phyloP scores from a whole-genome alignment of 2,888 invertebrate species.

The Sinopyrophorus schimmeli region DNA sequence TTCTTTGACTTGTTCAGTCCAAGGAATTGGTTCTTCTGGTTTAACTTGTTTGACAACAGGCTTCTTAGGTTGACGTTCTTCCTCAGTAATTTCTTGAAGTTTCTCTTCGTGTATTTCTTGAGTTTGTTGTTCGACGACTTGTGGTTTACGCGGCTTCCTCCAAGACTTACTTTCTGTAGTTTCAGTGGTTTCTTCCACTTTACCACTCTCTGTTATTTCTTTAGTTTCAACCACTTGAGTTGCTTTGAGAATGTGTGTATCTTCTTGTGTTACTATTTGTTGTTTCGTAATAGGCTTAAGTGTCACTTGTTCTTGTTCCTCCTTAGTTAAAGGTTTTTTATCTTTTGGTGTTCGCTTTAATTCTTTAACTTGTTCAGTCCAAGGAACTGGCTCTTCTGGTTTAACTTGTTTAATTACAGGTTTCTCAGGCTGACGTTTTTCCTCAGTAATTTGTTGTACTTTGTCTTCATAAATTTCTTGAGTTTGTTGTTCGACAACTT shows the following conservation, averaged over 20 bases:
- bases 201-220: too few species aligned
- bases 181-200: constrained; percentile 29
- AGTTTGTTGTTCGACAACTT: constrained; percentile 11
- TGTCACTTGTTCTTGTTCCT: constrained; percentile 40
- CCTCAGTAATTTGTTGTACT: neutral
- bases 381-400: constrained; percentile 46
- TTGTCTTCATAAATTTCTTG: constrained; percentile 10
- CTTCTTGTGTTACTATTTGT: constrained; percentile 3
- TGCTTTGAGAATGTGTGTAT: too few species aligned
- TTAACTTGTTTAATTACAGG: constrained; percentile 21
- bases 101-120: constrained; percentile 16
- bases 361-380: constrained; percentile 64
- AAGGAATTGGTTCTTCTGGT: constrained; percentile 49
- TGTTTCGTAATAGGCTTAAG: constrained; percentile 22
- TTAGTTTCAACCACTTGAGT: constrained; percentile 13
- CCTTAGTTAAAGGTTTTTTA: constrained; percentile 41
- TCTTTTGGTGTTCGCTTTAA: constrained; percentile 54
- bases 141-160: constrained; percentile 28
- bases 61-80: constrained; percentile 35
- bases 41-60: constrained; percentile 37
- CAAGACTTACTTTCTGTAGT: constrained; percentile 28
- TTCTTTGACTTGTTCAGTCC: constrained; percentile 65
- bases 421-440: constrained; percentile 13
- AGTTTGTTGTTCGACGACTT: constrained; percentile 21
- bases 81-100: constrained; percentile 39